phyloP scores from a whole-genome alignment of 2,888 invertebrate genomes.

The Furcula furcula region DNA sequence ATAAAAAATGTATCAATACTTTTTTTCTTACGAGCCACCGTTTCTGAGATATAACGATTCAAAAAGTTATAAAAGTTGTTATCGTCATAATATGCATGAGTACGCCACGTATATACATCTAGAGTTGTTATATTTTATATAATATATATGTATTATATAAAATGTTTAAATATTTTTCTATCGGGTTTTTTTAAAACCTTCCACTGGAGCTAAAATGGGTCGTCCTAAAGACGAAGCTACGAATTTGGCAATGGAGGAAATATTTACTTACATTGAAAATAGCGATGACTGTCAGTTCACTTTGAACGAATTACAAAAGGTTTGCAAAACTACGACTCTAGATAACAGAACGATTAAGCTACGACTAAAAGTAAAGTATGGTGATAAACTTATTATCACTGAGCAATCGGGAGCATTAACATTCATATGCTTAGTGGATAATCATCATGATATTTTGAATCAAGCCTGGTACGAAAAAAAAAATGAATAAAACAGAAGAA shows the following conservation, averaged over 20 bases:
- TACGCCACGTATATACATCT: too few species aligned
- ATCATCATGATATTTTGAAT: constrained; percentile 19
- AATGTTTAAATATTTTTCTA: too few species aligned
- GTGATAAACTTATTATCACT: constrained; percentile 39
- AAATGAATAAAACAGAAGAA: constrained; percentile 28
- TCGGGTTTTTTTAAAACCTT: neutral
- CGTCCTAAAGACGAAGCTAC: constrained; percentile 38
- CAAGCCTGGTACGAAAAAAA: constrained; percentile 32
- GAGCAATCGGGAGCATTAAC: constrained; percentile 13
- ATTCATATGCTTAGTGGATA: constrained; percentile 5
- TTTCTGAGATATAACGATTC: too few species aligned
- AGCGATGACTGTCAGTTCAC: constrained; percentile 20
- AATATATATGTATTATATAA: too few species aligned
- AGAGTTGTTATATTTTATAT: too few species aligned
- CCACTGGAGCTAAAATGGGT: constrained; percentile 34
- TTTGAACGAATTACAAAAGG: constrained; percentile 14
- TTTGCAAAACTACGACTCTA: constrained; percentile 13
- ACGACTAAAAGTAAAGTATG: constrained; percentile 34
- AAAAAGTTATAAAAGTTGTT: too few species aligned
- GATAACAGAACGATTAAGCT: constrained; percentile 29
- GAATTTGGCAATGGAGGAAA: constrained; percentile 41
- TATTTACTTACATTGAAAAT: constrained; percentile 20
- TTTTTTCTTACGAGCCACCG: too few species aligned
- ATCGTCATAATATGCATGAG: too few species aligned
- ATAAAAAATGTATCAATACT: too few species aligned